Conservation (phyloP, 1,140 invertebrate species). For the Heliconius himera region DNA sequence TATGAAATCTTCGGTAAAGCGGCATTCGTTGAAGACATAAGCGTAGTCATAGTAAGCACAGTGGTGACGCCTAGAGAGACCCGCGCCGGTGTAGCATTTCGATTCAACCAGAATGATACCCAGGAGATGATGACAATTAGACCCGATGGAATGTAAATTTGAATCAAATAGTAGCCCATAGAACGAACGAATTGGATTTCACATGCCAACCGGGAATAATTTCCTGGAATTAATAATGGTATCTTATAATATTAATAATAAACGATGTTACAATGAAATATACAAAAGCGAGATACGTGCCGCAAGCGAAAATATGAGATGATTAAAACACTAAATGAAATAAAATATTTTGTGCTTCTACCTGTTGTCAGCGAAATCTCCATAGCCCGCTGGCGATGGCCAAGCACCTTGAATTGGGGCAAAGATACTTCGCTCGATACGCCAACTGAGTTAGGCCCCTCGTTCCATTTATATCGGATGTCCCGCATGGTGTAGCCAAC, state of each 20-base stretch:
- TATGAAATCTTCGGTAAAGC: conserved; percentile 99
- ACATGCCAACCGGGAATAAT: conserved; percentile 98
- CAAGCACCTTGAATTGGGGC: conserved; percentile 96
- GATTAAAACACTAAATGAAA: conserved; percentile 5
- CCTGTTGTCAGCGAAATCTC: conserved; percentile 96
- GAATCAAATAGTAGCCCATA: conserved; percentile 99
- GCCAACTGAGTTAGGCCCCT: conserved; percentile 94
- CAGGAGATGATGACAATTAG: conserved; percentile 99
- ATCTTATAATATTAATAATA: not conserved
- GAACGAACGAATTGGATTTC: conserved; percentile 98
- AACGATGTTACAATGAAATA: not conserved
- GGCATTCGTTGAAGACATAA: conserved; percentile 99
- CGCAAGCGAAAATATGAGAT: not conserved
- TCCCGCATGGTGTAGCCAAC: conserved; percentile 98
- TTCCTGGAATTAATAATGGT: conserved; percentile 85
- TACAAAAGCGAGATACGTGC: not conserved
- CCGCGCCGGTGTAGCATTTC: conserved; percentile 97
- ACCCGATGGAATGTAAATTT: conserved; percentile 99
- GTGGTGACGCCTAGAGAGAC: conserved; percentile 98
- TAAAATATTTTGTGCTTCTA: conserved; percentile 79
- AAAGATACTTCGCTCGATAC: conserved; percentile 96
- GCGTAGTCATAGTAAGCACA: conserved; percentile 98
- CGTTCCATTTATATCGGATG: conserved; percentile 97
- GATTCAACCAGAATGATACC: conserved; percentile 96
- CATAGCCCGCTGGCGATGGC: conserved; percentile 93